phyloP scores from a whole-genome alignment of 2,113 vertebrate species.

The Dicrurus megarhynchus region DNA sequence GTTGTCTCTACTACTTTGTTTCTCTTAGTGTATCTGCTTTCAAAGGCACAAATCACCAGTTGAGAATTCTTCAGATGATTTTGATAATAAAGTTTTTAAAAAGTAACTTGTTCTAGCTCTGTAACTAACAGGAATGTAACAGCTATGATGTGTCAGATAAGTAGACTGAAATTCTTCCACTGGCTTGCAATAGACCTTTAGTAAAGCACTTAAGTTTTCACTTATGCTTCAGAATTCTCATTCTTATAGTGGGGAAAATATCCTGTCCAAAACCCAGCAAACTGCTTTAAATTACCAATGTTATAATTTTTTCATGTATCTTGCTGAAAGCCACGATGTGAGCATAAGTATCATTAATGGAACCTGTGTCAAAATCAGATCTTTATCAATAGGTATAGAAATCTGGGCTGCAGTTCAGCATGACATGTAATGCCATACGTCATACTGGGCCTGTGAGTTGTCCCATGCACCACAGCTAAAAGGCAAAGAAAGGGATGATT shows the following conservation, averaged over 20 bases:
- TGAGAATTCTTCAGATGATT: background rate
- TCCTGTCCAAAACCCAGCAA: background rate
- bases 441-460: background rate
- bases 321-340: background rate
- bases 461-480: background rate
- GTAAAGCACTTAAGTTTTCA: background rate
- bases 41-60: background rate
- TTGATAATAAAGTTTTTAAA: background rate
- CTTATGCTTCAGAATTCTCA: background rate
- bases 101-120: background rate
- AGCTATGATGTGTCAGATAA: background rate
- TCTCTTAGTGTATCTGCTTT: background rate
- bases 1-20: background rate
- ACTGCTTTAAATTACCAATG: background rate
- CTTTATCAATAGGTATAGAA: background rate
- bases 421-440: fast-evolving
- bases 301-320: background rate
- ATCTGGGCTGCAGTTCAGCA: background rate
- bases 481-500: background rate
- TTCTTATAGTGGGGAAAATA: background rate
- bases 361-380: background rate
- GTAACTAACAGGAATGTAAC: background rate
- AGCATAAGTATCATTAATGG: background rate
- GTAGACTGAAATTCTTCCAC: background rate
- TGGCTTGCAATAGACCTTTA: background rate